Percentiles rank a stretch among this genome's conserved stretches.
Conservation (phyloP, 2,888 invertebrate species). For the Listrodromus nycthemerus region DNA sequence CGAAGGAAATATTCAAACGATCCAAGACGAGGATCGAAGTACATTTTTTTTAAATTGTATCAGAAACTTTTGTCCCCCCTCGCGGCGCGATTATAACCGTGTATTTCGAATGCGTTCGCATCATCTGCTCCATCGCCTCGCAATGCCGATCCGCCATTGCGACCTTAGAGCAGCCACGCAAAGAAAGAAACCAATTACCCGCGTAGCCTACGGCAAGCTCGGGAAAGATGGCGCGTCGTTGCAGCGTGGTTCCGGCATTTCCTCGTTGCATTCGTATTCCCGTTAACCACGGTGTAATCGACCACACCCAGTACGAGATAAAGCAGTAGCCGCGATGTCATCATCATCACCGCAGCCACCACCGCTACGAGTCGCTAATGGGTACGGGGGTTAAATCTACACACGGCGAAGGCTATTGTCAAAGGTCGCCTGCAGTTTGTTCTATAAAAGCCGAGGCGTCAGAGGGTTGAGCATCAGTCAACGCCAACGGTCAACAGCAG, state of each 20-base stretch:
- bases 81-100: neutral
- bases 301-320: constrained; percentile 58
- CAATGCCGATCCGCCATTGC: neutral
- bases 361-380: constrained; percentile 41
- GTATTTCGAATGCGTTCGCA: neutral
- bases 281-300: constrained; percentile 57
- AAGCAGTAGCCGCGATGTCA: constrained; percentile 18
- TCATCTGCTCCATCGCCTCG: neutral
- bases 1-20: neutral
- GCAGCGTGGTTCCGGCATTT: constrained; percentile 44
- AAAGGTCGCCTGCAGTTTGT: constrained; percentile 33
- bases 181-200: neutral
- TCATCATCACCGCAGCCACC: constrained; percentile 10
- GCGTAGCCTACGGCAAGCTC: neutral
- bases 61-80: neutral
- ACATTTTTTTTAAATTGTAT: neutral
- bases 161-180: neutral
- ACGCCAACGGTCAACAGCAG: constrained; percentile 54
- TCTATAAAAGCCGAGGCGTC: constrained; percentile 71
- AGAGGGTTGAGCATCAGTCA: constrained; percentile 68
- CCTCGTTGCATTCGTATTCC: constrained; percentile 54
- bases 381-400: constrained; percentile 58
- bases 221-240: constrained; percentile 21
- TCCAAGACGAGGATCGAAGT: neutral
- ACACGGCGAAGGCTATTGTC: constrained; percentile 46